Evolutionary conservation across 2,797 vertebrate species (phyloP).

Genomic region (Smutsia temminckii): DNA sequence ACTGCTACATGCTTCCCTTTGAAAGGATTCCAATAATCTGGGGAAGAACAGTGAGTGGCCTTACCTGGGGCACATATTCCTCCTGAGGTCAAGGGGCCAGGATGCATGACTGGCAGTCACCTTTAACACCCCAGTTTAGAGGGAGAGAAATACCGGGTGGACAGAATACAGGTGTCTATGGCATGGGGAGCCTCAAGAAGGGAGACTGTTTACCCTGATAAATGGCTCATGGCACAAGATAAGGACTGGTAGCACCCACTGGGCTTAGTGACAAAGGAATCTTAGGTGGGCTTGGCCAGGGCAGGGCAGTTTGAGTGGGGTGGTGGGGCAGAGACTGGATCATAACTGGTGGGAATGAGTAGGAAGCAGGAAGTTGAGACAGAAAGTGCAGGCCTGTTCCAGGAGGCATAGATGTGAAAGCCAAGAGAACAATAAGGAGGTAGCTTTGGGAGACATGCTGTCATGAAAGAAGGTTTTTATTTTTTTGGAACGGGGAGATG

Average conservation of each 20-base stretch:
- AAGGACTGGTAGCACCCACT: not conserved
- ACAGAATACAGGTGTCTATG: not conserved
- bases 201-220: not conserved
- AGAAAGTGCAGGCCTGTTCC: not conserved
- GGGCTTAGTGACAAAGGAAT: not conserved
- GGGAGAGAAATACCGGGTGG: not conserved
- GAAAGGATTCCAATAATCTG: not conserved
- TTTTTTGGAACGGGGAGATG: not conserved
- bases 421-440: conserved; percentile 2
- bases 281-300: not conserved
- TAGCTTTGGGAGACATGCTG: not conserved
- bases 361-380: not conserved
- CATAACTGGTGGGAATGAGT: not conserved
- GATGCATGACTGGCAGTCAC: fast-evolving
- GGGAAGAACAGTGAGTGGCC: not conserved
- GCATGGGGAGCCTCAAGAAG: not conserved
- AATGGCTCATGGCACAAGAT: not conserved
- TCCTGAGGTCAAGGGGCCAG: not conserved
- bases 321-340: not conserved
- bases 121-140: not conserved
- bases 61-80: not conserved
- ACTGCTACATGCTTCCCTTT: not conserved
- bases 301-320: not conserved
- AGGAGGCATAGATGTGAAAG: not conserved
- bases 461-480: not conserved